Base-by-base conservation (phyloP, 1,140 invertebrate genomes). In the Drosophila melanica region DNA sequence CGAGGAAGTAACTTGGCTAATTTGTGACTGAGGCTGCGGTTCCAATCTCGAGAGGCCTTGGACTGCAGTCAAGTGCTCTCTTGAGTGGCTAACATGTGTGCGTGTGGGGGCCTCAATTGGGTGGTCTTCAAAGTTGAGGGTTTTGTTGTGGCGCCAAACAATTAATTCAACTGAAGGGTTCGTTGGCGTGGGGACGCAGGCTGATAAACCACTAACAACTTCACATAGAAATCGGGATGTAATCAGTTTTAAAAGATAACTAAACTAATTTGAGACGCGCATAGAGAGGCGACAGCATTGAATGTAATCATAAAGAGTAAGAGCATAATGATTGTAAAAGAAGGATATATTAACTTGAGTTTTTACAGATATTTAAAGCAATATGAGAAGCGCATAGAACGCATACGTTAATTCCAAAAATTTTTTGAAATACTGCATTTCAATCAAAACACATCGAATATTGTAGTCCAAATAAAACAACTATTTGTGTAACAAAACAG, bases 1-100 rank as follows among this genome's bases (percentile, higher is more conserved):
- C n/a, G 4, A 47, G 45, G 35, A 47, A 76, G 73, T 62, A 74
- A 74, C 73, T 77, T 58, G 62, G 70, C 82, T 86, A 86, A 85
- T 78, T 86, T 75, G 75, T 55, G 68, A 27, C 23, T 68, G 79
- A 81, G 70, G 75, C 79, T 82, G 77, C 20, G 30, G 42, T 42
- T 50, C 18, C 51, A 71, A 66, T 69, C 71, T 82, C 42, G 53
- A 85, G 74, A 48, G 77, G 75, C 65, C 71, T 63, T 62, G 65
- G 65, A 63, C 58, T 37, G 47, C 16, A 64, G 62, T 75, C 58
- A 68, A 72, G 75, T 80, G 63, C 69, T 39, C 63, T 41, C 51
- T 78, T 42, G 75, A 78, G 75, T 76, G 50, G 50, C 39, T 14
- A 48, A 57, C 42, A 75, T 37, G 37, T 27, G 37, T 27, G 33